Conservation (phyloP, 2,113 vertebrate species). For the Amphiprion percula region DNA sequence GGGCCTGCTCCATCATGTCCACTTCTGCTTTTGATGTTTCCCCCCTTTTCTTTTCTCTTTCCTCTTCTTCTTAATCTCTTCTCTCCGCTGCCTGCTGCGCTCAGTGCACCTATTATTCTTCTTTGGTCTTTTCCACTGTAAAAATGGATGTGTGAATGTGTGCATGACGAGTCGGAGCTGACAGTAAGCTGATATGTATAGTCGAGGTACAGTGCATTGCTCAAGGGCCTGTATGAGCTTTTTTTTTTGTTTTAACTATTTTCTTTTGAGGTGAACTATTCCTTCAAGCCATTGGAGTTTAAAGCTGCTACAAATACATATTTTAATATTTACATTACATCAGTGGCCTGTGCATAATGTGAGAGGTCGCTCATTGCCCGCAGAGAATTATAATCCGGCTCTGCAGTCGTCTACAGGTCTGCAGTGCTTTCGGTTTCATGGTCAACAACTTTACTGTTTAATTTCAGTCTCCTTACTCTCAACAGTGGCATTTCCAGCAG, state of each 20-base stretch:
- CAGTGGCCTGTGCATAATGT: neutral
- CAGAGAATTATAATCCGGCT: neutral
- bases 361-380: neutral
- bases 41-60: neutral
- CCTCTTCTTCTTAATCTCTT: slow-evolving; percentile 10
- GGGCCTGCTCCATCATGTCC: slow-evolving; percentile 69
- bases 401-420: neutral
- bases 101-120: slow-evolving; percentile 23
- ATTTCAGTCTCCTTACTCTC: neutral
- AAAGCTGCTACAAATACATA: neutral
- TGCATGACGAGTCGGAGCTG: slow-evolving; percentile 19
- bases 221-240: neutral
- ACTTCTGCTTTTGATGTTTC: slow-evolving; percentile 68
- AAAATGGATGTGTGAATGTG: slow-evolving; percentile 29
- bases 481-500: neutral
- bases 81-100: slow-evolving; percentile 28
- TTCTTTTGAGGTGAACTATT: neutral
- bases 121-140: slow-evolving; percentile 10
- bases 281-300: neutral
- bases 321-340: neutral
- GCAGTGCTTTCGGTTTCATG: neutral
- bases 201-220: neutral
- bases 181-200: slow-evolving; percentile 6
- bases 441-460: neutral
- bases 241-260: neutral